Conservation (phyloP, 2,888 invertebrate species). For the Fragum whitleyi region DNA sequence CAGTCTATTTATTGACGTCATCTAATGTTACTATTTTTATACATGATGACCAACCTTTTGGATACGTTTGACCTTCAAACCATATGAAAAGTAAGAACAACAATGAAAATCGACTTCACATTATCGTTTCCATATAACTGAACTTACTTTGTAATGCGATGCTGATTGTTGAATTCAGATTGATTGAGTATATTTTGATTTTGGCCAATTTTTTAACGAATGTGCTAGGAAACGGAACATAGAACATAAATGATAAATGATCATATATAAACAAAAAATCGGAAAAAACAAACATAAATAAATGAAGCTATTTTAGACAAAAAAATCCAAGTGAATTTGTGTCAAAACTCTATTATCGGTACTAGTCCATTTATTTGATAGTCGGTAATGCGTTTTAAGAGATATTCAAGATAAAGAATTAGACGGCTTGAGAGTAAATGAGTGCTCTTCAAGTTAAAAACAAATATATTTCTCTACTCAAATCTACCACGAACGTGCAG, state of each 20-base stretch:
- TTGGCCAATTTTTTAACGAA: no score
- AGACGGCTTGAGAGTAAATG: constrained; percentile 31
- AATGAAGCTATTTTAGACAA: constrained; percentile 1
- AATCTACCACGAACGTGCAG: constrained; percentile 45
- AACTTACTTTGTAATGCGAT: no score
- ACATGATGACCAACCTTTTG: neutral
- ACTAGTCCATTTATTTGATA: constrained; percentile 51
- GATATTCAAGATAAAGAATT: constrained; percentile 62
- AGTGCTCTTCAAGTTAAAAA: constrained; percentile 56
- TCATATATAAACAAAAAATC: no score
- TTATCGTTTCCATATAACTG: no score
- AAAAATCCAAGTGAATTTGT: constrained; percentile 44
- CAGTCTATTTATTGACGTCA: neutral
- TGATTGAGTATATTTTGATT: no score
- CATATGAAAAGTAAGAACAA: no score
- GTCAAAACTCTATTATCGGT: constrained; percentile 51
- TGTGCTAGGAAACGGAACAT: no score
- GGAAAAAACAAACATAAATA: neutral
- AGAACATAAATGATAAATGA: no score
- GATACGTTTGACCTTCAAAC: no score
- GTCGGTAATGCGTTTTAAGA: constrained; percentile 63
- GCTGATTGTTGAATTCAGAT: no score
- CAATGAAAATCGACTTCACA: no score
- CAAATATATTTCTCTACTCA: constrained; percentile 53
- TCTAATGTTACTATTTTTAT: neutral